Percentiles rank a stretch among this genome's conserved stretches.
These are phyloP conservation scores for Crocallis elinguaria DNA, from an alignment of 2,888 invertebrate genomes.

Conservation along the genomic window DNA sequence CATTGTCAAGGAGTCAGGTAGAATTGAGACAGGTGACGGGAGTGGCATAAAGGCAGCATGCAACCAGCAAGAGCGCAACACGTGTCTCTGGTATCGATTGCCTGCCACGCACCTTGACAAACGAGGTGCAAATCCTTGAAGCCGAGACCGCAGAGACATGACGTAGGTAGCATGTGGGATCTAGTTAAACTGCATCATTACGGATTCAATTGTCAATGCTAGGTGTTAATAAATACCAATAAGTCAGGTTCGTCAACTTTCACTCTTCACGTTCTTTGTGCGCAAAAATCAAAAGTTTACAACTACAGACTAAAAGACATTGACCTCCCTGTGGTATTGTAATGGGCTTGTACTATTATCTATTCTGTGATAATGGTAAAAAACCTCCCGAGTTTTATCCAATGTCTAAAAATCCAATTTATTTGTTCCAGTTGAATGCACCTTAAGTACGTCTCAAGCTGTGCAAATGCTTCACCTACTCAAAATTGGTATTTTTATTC, in stretches of 20 bases:
- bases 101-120: conserved; percentile 26
- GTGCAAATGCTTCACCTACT: not conserved
- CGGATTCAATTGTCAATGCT: conserved; percentile 31
- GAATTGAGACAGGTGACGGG: conserved; percentile 40
- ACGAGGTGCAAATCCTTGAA: conserved; percentile 35
- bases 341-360: too few species aligned
- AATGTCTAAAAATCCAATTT: too few species aligned
- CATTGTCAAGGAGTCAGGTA: conserved; percentile 47
- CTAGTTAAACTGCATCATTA: conserved; percentile 25
- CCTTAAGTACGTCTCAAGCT: too few species aligned
- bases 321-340: too few species aligned
- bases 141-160: conserved; percentile 21
- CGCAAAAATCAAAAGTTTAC: conserved; percentile 3
- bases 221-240: conserved; percentile 16
- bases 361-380: too few species aligned
- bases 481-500: conserved; percentile 8
- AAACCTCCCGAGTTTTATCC: too few species aligned
- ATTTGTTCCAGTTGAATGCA: too few species aligned
- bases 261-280: conserved; percentile 29
- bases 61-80: conserved; percentile 30
- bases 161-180: conserved; percentile 29
- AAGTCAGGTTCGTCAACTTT: conserved; percentile 22
- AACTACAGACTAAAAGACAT: conserved; percentile 3
- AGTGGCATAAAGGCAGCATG: conserved; percentile 26
- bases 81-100: conserved; percentile 36